Conservation (phyloP, 2,797 vertebrate species). For the Passerculus sandwichensis region DNA sequence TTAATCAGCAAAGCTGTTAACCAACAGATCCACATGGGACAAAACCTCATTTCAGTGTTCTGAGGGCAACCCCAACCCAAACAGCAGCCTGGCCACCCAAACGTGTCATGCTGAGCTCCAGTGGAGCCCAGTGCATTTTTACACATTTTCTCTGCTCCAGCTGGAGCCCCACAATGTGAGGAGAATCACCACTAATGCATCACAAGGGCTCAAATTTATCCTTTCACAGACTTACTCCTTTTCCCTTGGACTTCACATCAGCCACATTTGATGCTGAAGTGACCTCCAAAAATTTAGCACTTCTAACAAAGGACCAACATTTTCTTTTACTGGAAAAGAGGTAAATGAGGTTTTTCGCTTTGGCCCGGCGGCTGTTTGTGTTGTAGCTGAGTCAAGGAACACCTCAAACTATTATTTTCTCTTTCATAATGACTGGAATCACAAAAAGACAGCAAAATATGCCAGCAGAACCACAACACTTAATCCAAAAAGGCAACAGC, state of each 20-base stretch:
- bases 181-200: neutral
- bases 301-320: slow-evolving; percentile 30
- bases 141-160: neutral
- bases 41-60: fast-evolving
- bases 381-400: slow-evolving; percentile 24
- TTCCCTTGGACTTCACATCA: neutral
- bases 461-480: neutral
- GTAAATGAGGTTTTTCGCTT: neutral
- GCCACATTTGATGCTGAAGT: neutral
- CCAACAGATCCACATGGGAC: neutral
- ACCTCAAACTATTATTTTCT: slow-evolving; percentile 3
- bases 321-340: slow-evolving; percentile 59
- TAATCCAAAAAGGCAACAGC: neutral
- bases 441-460: neutral
- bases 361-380: neutral
- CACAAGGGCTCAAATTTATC: neutral
- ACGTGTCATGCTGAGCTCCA: fast-evolving
- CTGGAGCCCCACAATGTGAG: neutral
- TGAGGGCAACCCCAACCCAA: neutral
- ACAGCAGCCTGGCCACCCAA: neutral
- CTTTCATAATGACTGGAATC: neutral
- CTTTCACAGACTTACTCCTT: neutral
- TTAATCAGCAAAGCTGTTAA: neutral
- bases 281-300: slow-evolving; percentile 31
- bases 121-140: neutral